Base-by-base conservation (phyloP, 2,888 invertebrate genomes). In the Mythimna lalbum region DNA sequence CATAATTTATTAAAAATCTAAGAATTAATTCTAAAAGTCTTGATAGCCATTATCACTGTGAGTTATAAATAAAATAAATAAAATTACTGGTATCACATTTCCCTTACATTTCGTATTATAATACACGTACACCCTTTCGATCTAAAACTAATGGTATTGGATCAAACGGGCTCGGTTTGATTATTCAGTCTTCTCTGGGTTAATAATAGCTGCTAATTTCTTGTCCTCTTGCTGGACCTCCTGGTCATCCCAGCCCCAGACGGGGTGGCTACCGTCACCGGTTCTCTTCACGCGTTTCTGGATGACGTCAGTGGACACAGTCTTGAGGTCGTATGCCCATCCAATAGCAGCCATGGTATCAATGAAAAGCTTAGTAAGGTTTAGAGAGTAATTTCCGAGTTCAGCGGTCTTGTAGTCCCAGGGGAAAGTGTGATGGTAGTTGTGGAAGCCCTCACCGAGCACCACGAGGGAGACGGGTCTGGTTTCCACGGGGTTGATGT, bases 401-500 rank as follows among this genome's bases (percentile, higher is more conserved):
- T 98, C 98, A 21, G 98, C 97, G 19, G 98, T 97, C 88, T 98
- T 97, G 95, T 98, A 98, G 88, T 98, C 98, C 97, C 98, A 98
- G 0, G 98, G 98, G 96, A 98, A 98, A 0, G 96, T 96, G 93
- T 98, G 98, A 87, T 98, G 98, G 91, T 98, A 98, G 90, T 98
- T 98, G 94, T 98, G 98, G 97, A 97, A 98, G 0, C 98, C 98
- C 92, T 98, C 98, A 1, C 98, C 98, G 53, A 97, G 90, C 0
- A 97, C 97, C 31, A 97, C 91, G 0, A 97, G 81, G 0, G 98
- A 96, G 0, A 98, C 98, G 0, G 96, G 88, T 33, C 94, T 93
- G 83, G 97, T 98, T 91, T 98, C 97, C 0, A 97, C 94, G 0
- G 98, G 98, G 88, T 97, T 97, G 86, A 98, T 97, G 92, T 93